Evolutionary conservation across 2,113 vertebrate species (phyloP).

Genomic region (Xiphophorus maculatus): DNA sequence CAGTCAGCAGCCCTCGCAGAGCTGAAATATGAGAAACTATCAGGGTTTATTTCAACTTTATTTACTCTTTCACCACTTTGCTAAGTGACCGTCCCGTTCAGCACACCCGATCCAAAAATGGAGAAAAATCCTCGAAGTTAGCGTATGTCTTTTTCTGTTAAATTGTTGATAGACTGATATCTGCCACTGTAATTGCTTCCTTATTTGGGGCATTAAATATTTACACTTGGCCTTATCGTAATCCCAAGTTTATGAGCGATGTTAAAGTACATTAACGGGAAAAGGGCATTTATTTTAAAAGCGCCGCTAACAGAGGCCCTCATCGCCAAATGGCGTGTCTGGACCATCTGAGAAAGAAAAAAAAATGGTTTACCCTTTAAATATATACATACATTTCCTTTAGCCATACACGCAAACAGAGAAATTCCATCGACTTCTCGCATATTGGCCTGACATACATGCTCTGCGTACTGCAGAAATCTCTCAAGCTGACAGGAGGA

Average conservation of each 20-base stretch:
- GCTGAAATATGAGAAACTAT: conserved; percentile 65
- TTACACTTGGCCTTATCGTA: conserved; percentile 64
- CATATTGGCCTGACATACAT: conserved; percentile 75
- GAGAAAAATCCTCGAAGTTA: conserved; percentile 48
- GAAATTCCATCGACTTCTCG: conserved; percentile 76
- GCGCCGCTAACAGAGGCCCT: conserved; percentile 59
- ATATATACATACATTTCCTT: conserved; percentile 58
- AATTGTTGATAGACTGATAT: conserved; percentile 60
- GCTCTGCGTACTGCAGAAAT: conserved; percentile 74
- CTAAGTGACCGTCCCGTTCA: conserved; percentile 54
- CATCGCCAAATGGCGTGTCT: conserved; percentile 72
- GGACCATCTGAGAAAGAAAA: conserved; percentile 65
- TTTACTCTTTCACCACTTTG: conserved; percentile 73
- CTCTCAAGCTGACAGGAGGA: conserved; percentile 75
- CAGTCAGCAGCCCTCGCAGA: conserved; percentile 37
- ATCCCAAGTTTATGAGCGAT: conserved; percentile 70
- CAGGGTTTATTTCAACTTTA: conserved; percentile 71
- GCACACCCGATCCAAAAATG: conserved; percentile 51
- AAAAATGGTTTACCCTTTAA: conserved; percentile 68
- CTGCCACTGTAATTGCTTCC: conserved; percentile 69
- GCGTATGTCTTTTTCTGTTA: conserved; percentile 55
- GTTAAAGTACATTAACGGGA: conserved; percentile 60
- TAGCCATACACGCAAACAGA: conserved; percentile 66
- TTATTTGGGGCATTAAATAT: conserved; percentile 74
- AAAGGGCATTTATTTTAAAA: conserved; percentile 73